Conservation (phyloP, 2,113 vertebrate species). For the Meles meles region DNA sequence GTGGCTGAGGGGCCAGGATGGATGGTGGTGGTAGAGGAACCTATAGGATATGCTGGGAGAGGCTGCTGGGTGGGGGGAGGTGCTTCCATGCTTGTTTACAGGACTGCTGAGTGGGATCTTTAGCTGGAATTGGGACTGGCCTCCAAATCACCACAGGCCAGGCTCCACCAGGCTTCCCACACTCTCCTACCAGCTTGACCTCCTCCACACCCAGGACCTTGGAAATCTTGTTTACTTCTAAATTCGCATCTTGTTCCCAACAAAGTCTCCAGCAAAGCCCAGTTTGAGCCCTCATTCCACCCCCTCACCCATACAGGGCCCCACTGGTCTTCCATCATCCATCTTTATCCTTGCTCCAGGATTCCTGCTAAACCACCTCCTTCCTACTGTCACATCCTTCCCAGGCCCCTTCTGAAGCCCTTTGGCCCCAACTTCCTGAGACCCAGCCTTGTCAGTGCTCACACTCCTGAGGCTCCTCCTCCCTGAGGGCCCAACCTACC, state of each 20-base stretch:
- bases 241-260: not conserved
- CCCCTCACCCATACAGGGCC: not conserved
- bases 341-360: not conserved
- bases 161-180: not conserved
- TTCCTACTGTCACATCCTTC: not conserved
- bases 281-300: not conserved
- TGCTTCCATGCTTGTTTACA: too few species aligned
- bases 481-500: too few species aligned
- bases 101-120: not conserved
- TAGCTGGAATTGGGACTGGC: not conserved
- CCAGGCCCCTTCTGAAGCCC: not conserved
- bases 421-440: not conserved
- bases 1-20: too few species aligned
- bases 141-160: not conserved
- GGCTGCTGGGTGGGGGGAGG: too few species aligned
- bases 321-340: not conserved
- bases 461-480: too few species aligned
- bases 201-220: not conserved
- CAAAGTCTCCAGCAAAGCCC: not conserved
- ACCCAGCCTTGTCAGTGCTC: too few species aligned
- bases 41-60: too few species aligned
- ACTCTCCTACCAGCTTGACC: not conserved
- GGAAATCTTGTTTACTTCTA: not conserved
- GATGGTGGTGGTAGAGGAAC: too few species aligned
- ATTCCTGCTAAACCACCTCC: not conserved